Conservation (phyloP, 2,888 invertebrate genomes). For the Macrophya alboannulata region DNA sequence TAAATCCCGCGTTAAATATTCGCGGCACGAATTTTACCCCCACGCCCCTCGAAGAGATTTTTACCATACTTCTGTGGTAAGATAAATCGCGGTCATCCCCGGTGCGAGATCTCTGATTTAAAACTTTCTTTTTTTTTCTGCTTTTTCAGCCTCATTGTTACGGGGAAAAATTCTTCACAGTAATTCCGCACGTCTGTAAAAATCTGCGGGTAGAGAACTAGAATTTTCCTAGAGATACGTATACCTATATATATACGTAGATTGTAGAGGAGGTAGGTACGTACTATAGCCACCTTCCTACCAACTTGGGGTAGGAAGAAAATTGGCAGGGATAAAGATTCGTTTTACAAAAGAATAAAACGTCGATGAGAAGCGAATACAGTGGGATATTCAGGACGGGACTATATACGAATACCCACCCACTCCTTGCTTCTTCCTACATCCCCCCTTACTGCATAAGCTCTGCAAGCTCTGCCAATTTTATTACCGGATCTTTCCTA, state of each 20-base stretch:
- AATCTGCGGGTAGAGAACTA: neutral
- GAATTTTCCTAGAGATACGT: no score
- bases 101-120: constrained; percentile 19
- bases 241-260: no score
- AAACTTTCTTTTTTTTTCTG: neutral
- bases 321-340: constrained; percentile 20
- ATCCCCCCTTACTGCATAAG: neutral
- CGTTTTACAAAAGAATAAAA: constrained; percentile 17
- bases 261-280: neutral
- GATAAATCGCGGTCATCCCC: constrained; percentile 32
- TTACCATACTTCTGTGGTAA: neutral
- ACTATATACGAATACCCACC: neutral
- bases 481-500: constrained; percentile 23
- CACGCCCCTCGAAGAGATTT: neutral
- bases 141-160: neutral
- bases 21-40: constrained; percentile 34
- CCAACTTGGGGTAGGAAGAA: neutral
- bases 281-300: neutral
- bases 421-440: neutral
- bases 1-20: constrained; percentile 46
- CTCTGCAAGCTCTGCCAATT: constrained; percentile 30
- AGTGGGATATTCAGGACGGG: neutral
- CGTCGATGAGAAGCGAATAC: neutral
- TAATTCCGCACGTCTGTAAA: neutral
- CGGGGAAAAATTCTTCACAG: neutral